Base-by-base conservation (phyloP, 1,140 invertebrate species). In the Conus betulinus region DNA sequence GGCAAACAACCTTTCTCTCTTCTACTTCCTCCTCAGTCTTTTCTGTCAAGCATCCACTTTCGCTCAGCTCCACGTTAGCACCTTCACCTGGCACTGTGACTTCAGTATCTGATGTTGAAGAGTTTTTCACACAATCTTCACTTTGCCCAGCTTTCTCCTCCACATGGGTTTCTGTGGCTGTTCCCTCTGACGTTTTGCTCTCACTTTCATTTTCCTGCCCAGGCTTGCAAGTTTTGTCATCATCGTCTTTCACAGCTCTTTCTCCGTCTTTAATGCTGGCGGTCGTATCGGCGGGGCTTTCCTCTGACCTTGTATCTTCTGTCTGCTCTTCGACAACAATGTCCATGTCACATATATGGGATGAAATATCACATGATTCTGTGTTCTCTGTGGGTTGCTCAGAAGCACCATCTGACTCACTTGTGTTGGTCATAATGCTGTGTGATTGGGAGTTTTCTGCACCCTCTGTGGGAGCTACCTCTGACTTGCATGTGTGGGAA, bases 241-340 rank as follows among this genome's bases (percentile, higher is more conserved):
- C 4, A 5, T 11, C 57, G 0, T 60, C 57, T 60, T 60, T 15
- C 15, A 15, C 57, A 60, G 57, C 15, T 60, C 15, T 15, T 60
- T 60, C 57, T 60, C 8, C 8, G 57, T 11, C 15, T 8, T 60
- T 4, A 60, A 60, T 60, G 57, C 57, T 11, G 57, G 8, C 4
- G 57, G 23, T 71, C 67, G 20, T 7, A 71, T 23, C 23, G 60
- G 60, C 17, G 60, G 17, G 10, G 20, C 67, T 71, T 71, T 51
- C 74, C 10, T 79, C 55, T 78, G 51, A 23, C 84, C 87, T 71
- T 79, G 81, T 71, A 11, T 25, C 57, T 23, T 79, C 20, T 23
- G 71, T 85, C 79, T 39, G 52, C 23, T 60, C 78, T 79, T 89
- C 67, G n/a, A 67, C 76, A 27, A 20, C 78, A 76, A n/a, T 52